Percentiles rank a stretch among this genome's conserved stretches.
Conservation (phyloP, 2,113 vertebrate genomes). For the Apodemus sylvaticus region DNA sequence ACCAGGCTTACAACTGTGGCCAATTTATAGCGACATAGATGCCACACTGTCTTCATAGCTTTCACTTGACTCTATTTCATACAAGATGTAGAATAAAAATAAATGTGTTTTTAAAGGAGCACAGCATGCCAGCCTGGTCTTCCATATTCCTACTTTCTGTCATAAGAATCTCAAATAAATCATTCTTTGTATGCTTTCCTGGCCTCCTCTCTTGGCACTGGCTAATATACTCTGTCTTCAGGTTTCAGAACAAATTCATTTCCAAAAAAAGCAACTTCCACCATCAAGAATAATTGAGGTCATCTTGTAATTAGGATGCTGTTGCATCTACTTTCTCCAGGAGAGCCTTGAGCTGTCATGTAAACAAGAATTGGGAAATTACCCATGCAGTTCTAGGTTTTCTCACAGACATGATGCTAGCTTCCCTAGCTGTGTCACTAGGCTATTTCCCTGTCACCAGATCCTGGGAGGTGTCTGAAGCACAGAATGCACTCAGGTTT, state of each 20-base stretch:
- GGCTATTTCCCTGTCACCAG: not conserved
- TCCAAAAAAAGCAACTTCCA: not conserved
- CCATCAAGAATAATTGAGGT: not conserved
- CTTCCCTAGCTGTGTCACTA: too few species aligned
- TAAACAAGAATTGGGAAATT: not conserved
- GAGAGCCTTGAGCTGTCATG: not conserved
- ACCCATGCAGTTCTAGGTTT: not conserved
- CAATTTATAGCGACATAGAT: not conserved
- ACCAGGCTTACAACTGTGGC: not conserved
- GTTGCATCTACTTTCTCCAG: not conserved
- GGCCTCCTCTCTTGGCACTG: not conserved
- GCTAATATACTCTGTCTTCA: not conserved
- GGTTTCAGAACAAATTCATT: not conserved
- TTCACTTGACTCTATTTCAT: not conserved
- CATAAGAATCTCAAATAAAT: not conserved
- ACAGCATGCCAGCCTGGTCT: not conserved
- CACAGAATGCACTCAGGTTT: not conserved
- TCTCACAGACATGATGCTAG: not conserved
- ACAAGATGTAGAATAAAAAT: slow-evolving; percentile 48
- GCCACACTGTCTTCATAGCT: not conserved
- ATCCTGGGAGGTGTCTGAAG: not conserved
- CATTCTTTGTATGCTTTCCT: not conserved
- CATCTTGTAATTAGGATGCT: not conserved
- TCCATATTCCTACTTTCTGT: not conserved
- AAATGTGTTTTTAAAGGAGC: slow-evolving; percentile 33